Conservation (phyloP, 2,797 vertebrate genomes). For the Crocodylus rhombifer region DNA sequence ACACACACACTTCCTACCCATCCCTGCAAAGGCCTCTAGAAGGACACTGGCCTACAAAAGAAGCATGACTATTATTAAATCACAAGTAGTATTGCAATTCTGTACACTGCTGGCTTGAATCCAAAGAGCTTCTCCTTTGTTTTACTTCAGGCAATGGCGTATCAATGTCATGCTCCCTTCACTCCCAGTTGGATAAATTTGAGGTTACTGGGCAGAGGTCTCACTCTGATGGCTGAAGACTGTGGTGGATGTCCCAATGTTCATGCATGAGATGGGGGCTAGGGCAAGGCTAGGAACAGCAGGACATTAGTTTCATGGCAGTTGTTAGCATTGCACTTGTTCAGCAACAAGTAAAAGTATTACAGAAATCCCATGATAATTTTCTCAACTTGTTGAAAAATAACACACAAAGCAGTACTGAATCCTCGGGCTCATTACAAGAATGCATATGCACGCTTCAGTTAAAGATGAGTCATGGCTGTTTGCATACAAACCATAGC, state of each 20-base stretch:
- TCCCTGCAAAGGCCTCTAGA: not conserved
- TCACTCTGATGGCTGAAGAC: not conserved
- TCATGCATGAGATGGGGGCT: not conserved
- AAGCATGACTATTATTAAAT: no score
- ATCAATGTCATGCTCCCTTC: not conserved
- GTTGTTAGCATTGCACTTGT: not conserved
- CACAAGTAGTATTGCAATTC: not conserved
- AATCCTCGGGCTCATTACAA: not conserved
- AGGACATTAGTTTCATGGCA: accelerated
- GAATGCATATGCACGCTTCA: accelerated
- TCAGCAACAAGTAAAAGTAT: accelerated
- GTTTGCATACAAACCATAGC: not conserved
- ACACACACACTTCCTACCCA: not conserved
- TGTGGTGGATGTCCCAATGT: not conserved
- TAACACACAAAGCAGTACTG: not conserved
- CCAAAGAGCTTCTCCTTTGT: not conserved
- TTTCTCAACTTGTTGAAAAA: slow-evolving; percentile 5
- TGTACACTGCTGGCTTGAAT: not conserved
- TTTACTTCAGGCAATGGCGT: not conserved
- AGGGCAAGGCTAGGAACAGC: not conserved
- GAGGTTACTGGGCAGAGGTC: not conserved
- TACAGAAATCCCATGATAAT: accelerated
- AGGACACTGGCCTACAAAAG: not conserved
- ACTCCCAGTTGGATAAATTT: not conserved
- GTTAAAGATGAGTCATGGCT: not conserved